Evolutionary conservation across 2,888 invertebrate species (phyloP).

Genomic region (Mesorhabditis belari): DNA sequence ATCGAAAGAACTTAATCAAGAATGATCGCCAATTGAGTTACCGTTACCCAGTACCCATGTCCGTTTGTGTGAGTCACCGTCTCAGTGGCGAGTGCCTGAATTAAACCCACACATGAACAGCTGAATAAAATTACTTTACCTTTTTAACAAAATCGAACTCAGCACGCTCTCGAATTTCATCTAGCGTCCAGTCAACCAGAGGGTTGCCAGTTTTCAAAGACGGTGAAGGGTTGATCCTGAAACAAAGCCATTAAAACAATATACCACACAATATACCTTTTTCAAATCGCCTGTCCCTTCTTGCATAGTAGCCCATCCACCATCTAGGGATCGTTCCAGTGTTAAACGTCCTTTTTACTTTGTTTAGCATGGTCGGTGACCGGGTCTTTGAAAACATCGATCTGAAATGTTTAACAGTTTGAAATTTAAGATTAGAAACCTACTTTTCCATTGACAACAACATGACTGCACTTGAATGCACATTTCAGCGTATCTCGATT

Average conservation of each 20-base stretch:
- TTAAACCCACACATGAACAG: no score
- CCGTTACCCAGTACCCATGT: no score
- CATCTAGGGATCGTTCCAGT: slow-evolving; percentile 49
- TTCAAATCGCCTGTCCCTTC: slow-evolving; percentile 54
- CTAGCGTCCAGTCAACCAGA: slow-evolving; percentile 56
- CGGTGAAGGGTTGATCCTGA: no score
- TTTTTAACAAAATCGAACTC: slow-evolving; percentile 49
- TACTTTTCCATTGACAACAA: slow-evolving; percentile 55
- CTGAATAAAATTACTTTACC: no score
- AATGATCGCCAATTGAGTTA: no score
- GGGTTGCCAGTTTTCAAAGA: no score
- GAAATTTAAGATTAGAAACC: slow-evolving; percentile 36
- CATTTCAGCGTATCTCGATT: slow-evolving; percentile 60
- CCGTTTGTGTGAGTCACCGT: no score
- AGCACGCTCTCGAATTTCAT: slow-evolving; percentile 55
- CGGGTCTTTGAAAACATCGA: slow-evolving; percentile 59
- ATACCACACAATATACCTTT: no score
- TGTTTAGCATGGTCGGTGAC: slow-evolving; percentile 58
- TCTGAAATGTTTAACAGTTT: slow-evolving; percentile 41
- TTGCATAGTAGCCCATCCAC: slow-evolving; percentile 53
- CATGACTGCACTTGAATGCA: slow-evolving; percentile 59
- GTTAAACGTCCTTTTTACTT: slow-evolving; percentile 58
- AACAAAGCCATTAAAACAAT: no score
- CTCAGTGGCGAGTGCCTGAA: no score
- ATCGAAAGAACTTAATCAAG: no score